phyloP scores from a whole-genome alignment of 2,113 vertebrate genomes.

The Paradisaea rubra region DNA sequence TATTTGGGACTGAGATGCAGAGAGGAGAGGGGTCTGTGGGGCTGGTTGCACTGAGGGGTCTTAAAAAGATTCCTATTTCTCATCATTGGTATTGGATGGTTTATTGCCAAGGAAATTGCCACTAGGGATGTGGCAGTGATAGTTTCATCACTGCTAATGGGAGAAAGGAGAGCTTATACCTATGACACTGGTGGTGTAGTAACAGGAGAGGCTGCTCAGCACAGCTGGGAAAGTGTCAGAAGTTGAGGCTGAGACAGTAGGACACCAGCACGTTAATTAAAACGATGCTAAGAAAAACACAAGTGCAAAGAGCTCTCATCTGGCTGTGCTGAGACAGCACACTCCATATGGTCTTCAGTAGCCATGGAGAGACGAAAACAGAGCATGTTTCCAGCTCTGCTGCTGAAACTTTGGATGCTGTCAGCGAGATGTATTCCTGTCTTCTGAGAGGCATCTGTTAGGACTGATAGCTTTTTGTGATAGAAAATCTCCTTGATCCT shows the following conservation, averaged over 20 bases:
- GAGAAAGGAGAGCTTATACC: background rate
- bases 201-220: background rate
- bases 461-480: background rate
- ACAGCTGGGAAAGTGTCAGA: background rate
- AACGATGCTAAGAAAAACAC: background rate
- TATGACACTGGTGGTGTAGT: background rate
- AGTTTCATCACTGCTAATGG: background rate
- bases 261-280: background rate
- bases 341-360: background rate
- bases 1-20: background rate
- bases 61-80: background rate
- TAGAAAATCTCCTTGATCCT: constrained; percentile 1
- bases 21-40: background rate
- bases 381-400: background rate
- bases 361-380: background rate
- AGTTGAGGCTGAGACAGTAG: background rate
- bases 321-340: background rate
- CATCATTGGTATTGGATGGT: background rate
- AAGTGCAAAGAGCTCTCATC: background rate
- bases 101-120: background rate
- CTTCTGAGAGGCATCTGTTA: background rate
- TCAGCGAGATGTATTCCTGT: background rate
- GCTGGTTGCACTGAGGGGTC: background rate
- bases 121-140: background rate
- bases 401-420: background rate